Base-by-base conservation (phyloP, 2,888 invertebrate genomes). In the Amiota minor region DNA sequence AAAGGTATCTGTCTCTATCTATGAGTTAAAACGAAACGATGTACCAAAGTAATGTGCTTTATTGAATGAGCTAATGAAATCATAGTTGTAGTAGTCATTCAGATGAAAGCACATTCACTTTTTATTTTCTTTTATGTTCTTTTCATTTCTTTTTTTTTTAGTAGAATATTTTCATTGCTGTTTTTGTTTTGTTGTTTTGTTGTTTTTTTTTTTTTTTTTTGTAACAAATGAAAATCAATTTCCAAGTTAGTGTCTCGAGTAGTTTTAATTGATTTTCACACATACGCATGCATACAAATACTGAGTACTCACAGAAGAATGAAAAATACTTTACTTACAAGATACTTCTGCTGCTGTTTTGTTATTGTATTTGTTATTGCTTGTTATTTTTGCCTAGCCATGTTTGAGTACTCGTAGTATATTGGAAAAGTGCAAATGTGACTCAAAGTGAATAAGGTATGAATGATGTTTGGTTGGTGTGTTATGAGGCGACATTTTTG, bases 181-280 rank as follows among this genome's bases (percentile, higher is more conserved):
- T 35, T 50, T 50, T 4, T 4, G 4, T 50, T 50, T 1, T 4
- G 1, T 1, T n/a, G 1, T 50, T 50, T 50, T 11, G 1, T n/a
- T 1, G 1, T 1, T 23, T 23, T 1, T 23, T 23, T 23, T 23
- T 23, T 1, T 3, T 23, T 1, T 23, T 23, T 23, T 23, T 23
- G 1, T 23, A 3, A 53, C 9, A 10, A 18, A 16, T 16, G 45
- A 62, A 62, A 62, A 35, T 23, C 23, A 62, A 62, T 62, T 62
- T 35, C 35, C 62, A 62, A 62, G 62, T 16, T 35, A 35, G 12
- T 45, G 62, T 35, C 35, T 62, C 14, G 62, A 35, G 62, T 14
- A 11, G 35, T 62, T 23, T 35, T 62, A 62, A 62, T 62, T 62
- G 62, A 62, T 62, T 62, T 62, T 62, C 45, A 14, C 18, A 59